A percentile compares a stretch with the other conserved stretches of the same genome.
Conservation (phyloP, 2,888 invertebrate species). For the Acleris literana region DNA sequence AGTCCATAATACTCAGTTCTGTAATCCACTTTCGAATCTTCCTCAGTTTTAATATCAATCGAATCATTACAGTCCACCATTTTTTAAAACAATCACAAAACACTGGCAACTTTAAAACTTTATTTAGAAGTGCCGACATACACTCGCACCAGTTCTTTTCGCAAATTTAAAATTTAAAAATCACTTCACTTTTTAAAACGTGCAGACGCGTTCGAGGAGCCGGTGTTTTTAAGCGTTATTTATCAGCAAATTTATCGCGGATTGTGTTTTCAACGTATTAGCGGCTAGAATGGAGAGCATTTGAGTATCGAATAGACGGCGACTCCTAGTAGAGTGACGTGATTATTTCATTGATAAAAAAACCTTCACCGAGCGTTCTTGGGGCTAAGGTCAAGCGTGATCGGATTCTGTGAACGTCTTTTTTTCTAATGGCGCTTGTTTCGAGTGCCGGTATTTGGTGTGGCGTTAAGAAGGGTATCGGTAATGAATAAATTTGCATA, state of each 20-base stretch:
- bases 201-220: constrained; percentile 15
- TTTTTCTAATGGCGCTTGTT: not conserved
- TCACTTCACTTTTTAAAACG: not conserved
- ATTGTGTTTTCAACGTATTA: constrained; percentile 22
- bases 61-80: constrained; percentile 22
- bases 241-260: constrained; percentile 31
- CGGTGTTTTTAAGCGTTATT: constrained; percentile 11
- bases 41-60: constrained; percentile 25
- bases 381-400: constrained; percentile 26
- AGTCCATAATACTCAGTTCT: constrained; percentile 46
- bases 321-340: constrained; percentile 16
- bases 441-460: not conserved
- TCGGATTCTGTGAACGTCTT: constrained; percentile 7
- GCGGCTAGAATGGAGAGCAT: constrained; percentile 28
- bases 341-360: constrained; percentile 34
- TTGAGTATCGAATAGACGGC: constrained; percentile 16
- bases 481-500: no score
- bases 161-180: constrained; percentile 4
- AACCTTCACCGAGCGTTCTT: constrained; percentile 25
- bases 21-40: constrained; percentile 1
- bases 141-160: constrained; percentile 7
- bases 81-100: not conserved
- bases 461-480: no score
- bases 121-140: not conserved
- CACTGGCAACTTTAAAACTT: constrained; percentile 4